Percentiles rank a stretch among this genome's conserved stretches.
Evolutionary conservation across 2,888 invertebrate genomes (phyloP).

Genomic region (Ashinkailepas kermadecensis): DNA sequence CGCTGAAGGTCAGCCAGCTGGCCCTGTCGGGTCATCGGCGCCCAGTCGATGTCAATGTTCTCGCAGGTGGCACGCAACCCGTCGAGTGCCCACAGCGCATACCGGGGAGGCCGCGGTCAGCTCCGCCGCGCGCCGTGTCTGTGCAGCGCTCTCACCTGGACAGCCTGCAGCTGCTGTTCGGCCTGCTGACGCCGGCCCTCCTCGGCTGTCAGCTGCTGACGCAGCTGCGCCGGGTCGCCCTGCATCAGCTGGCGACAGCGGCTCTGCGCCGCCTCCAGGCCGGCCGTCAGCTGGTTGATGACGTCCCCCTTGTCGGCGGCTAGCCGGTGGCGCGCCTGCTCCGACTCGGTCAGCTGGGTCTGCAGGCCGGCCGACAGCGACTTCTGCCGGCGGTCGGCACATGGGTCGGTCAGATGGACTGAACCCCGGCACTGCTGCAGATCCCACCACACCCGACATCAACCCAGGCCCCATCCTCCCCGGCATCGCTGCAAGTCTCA

Average conservation of each 20-base stretch:
- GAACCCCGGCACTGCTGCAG: too few relatives aligned
- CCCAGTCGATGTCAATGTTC: too few relatives aligned
- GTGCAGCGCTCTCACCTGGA: background rate
- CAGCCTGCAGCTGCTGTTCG: background rate
- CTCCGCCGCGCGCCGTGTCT: background rate
- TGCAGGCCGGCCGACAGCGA: background rate
- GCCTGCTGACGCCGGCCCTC: background rate
- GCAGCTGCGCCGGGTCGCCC: slow-evolving; percentile 5
- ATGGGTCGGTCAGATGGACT: too few relatives aligned
- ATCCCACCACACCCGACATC: too few relatives aligned
- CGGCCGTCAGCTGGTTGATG: slow-evolving; percentile 17
- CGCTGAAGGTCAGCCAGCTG: background rate
- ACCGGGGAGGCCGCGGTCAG: background rate
- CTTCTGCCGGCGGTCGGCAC: background rate
- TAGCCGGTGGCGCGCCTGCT: slow-evolving; percentile 6
- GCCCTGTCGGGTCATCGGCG: background rate
- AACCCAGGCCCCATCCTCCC: too few relatives aligned
- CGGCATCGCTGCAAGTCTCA: too few relatives aligned
- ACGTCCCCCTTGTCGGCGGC: slow-evolving; percentile 14
- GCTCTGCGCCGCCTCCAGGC: slow-evolving; percentile 3
- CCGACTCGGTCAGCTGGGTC: background rate
- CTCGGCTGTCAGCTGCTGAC: background rate
- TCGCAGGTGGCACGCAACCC: too few relatives aligned
- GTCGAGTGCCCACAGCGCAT: too few relatives aligned
- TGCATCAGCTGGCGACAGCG: slow-evolving; percentile 13